Percentiles rank a stretch among this genome's conserved stretches.
Evolutionary conservation across 1,140 invertebrate genomes (phyloP).

Genomic region (Anagrus nilaparvatae): DNA sequence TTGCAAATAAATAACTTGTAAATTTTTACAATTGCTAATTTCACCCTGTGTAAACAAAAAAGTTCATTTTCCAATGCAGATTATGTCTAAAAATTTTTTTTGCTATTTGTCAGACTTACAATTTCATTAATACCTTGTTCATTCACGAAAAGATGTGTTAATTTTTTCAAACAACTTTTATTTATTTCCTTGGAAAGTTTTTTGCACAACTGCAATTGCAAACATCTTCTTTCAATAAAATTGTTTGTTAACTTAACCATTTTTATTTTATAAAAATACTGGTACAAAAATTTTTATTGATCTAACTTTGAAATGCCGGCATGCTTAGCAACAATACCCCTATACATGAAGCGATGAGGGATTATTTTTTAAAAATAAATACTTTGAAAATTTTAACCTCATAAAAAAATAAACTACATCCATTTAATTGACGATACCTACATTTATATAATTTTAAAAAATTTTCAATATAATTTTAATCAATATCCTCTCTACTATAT

Average conservation of each 20-base stretch:
- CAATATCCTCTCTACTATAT: too few relatives aligned
- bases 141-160: conserved; percentile 45
- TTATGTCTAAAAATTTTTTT: conserved; percentile 3
- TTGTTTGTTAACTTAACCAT: conserved; percentile 24
- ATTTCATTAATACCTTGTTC: conserved; percentile 41
- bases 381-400: too few relatives aligned
- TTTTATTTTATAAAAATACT: too few relatives aligned
- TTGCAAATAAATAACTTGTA: conserved; percentile 54
- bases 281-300: too few relatives aligned
- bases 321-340: too few relatives aligned
- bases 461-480: too few relatives aligned
- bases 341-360: too few relatives aligned
- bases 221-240: conserved; percentile 26
- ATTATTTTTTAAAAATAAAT: too few relatives aligned
- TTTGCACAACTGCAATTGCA: conserved; percentile 22
- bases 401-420: too few relatives aligned
- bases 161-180: conserved; percentile 25
- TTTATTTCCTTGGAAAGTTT: conserved; percentile 23
- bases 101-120: conserved; percentile 30
- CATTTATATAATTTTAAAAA: too few relatives aligned
- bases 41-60: conserved; percentile 40
- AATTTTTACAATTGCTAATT: conserved; percentile 38
- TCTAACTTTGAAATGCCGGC: too few relatives aligned
- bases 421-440: too few relatives aligned
- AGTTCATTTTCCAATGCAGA: conserved; percentile 7